Conservation (phyloP, 2,888 invertebrate genomes). For the Itoplectis maculator region DNA sequence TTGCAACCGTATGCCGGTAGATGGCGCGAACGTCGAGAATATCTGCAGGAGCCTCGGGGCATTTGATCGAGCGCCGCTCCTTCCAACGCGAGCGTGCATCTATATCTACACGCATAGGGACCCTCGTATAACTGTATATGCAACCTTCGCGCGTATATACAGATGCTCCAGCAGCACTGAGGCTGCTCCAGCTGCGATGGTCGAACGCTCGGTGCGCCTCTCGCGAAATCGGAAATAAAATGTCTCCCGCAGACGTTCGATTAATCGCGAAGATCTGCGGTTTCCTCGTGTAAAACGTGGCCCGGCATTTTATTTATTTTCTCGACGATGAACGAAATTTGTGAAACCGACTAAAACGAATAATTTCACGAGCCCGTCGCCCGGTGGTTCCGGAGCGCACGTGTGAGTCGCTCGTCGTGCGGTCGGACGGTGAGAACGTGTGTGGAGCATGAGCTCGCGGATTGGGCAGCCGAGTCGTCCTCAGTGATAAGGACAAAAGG, state of each 20-base stretch:
- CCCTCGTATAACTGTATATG: slow-evolving; percentile 3
- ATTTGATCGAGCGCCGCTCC: slow-evolving; percentile 47
- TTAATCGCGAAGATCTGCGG: neutral
- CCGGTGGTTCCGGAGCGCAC: slow-evolving; percentile 27
- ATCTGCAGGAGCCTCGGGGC: slow-evolving; percentile 5
- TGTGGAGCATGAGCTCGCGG: slow-evolving; percentile 17
- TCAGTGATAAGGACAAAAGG: slow-evolving; percentile 24
- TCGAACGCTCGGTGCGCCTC: slow-evolving; percentile 47
- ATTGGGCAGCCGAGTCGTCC: neutral
- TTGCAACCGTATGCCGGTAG: neutral
- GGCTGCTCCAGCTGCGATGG: slow-evolving; percentile 60
- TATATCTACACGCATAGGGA: slow-evolving; percentile 7
- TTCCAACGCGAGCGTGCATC: slow-evolving; percentile 4
- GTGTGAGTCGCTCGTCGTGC: neutral
- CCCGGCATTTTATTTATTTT: no score
- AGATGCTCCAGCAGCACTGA: slow-evolving; percentile 60
- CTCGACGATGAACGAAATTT: neutral
- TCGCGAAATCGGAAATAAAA: slow-evolving; percentile 36
- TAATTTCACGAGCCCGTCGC: slow-evolving; percentile 10
- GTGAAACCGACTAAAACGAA: neutral
- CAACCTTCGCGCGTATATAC: neutral
- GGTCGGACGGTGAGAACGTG: neutral
- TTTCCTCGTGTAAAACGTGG: neutral
- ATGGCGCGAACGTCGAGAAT: slow-evolving; percentile 36
- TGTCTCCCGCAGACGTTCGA: slow-evolving; percentile 22